These are phyloP conservation scores for Metallyticus violacea DNA, from an alignment of 2,888 invertebrate species.

Conservation along the genomic window DNA sequence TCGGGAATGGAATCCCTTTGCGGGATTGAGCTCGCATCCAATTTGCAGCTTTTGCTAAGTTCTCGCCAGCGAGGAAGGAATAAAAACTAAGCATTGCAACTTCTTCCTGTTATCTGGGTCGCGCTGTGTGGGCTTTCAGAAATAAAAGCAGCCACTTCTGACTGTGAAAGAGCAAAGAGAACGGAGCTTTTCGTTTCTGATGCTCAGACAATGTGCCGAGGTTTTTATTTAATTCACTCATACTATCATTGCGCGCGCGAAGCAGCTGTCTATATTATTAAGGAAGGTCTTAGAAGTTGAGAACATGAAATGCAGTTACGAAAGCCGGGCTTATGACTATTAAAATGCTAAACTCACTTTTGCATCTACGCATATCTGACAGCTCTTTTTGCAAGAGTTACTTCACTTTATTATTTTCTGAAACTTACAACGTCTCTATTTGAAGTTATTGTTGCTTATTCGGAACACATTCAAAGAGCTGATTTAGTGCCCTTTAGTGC, in stretches of 20 bases:
- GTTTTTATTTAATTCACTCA: background rate
- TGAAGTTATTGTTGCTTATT: too few relatives aligned
- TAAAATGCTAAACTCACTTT: background rate
- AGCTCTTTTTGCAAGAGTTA: background rate
- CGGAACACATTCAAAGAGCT: too few relatives aligned
- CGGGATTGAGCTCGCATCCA: background rate
- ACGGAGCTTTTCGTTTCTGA: too few relatives aligned
- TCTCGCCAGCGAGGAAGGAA: background rate
- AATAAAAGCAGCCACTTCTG: too few relatives aligned
- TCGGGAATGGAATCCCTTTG: background rate
- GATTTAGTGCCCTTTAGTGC: too few relatives aligned
- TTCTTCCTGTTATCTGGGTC: background rate
- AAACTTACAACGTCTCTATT: too few relatives aligned
- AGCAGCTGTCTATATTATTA: background rate
- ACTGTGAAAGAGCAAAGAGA: too few relatives aligned
- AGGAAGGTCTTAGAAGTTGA: too few relatives aligned
- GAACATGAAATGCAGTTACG: background rate
- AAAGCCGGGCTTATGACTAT: background rate
- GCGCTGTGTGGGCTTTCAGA: background rate
- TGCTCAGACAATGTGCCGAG: too few relatives aligned
- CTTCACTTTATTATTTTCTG: background rate
- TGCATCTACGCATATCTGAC: too few relatives aligned
- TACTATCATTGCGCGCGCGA: background rate
- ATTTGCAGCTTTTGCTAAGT: too few relatives aligned
- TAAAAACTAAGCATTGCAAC: background rate